Conservation (phyloP, 2,888 invertebrate genomes). For the Adelphocoris suturalis region DNA sequence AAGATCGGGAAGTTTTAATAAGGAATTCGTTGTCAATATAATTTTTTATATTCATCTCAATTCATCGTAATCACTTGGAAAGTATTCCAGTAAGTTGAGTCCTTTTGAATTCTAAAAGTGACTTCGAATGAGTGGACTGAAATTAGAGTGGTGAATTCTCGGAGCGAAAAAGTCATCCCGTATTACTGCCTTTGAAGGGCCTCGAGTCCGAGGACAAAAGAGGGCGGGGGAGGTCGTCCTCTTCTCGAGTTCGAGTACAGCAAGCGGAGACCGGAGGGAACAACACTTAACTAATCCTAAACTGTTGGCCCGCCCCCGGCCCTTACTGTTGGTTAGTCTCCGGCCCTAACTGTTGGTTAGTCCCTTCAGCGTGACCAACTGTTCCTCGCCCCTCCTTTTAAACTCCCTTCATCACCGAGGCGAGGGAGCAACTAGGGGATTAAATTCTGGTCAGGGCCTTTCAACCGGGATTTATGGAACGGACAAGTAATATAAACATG, state of each 20-base stretch:
- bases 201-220: conserved; percentile 38
- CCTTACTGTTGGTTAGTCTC: background rate
- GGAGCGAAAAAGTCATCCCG: background rate
- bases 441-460: conserved; percentile 66
- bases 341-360: conserved; percentile 26
- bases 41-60: background rate
- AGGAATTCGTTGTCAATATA: no score
- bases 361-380: conserved; percentile 52
- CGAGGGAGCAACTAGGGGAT: conserved; percentile 28
- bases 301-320: conserved; percentile 48
- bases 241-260: background rate
- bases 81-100: background rate
- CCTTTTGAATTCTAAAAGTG: background rate
- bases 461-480: conserved; percentile 64
- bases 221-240: background rate
- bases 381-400: conserved; percentile 40
- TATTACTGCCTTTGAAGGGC: conserved; percentile 24
- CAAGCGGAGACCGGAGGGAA: conserved; percentile 23
- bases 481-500: conserved; percentile 65
- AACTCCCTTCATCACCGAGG: conserved; percentile 44
- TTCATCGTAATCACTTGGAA: background rate
- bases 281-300: conserved; percentile 62
- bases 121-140: background rate
- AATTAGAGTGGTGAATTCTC: conserved; percentile 19
- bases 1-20: no score